Base-by-base conservation (phyloP, 2,113 vertebrate species). In the Eptatretus burgeri region DNA sequence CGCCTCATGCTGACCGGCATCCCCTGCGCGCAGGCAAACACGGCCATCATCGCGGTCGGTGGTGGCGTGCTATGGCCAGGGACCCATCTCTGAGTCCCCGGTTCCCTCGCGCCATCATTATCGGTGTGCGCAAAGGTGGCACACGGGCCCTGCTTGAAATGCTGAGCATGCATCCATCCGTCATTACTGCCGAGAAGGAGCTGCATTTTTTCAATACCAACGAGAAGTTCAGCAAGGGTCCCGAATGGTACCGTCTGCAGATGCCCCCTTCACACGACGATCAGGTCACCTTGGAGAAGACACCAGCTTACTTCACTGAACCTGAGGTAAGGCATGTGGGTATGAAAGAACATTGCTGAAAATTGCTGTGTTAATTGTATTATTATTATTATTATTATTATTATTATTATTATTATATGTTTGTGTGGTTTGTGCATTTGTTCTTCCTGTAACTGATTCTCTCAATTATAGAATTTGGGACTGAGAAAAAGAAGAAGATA, bases 201-300 rank as follows among this genome's bases (percentile, higher is more conserved):
- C 82, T 98, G 60, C 91, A 98, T 73, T 95, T 94, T 73, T 98
- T 94, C 14, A 85, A 98, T 76, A 88, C 82, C 83, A 87, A 98
- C 72, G 81, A 79, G 64, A 81, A 89, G 67, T 98, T 83, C 65
- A 72, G 76, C 71, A 82, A 76, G 53, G 91, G 91, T 64, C 69
- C 82, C 71, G 67, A 77, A 13, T 98, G 91, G 91, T 98, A 98
- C 67, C 70, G 77, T 11, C 76, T 77, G 69, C 88, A 98, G 77
- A 98, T 98, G 91, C 91, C 91, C 1, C 75, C 78, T 64, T 79
- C 84, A 0, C 70, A 68, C 51, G 79, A 84, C 0, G 72, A 76
- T 56, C 89, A 95, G 75, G 75, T 87, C 67, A 98, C 86, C 0
- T 81, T 85, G 67, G 91, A 98, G 70, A 98, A 98, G 75, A 98